Percentiles rank a stretch among this genome's conserved stretches.
phyloP scores from a whole-genome alignment of 2,888 invertebrate species.

The Oxycera nigricornis region DNA sequence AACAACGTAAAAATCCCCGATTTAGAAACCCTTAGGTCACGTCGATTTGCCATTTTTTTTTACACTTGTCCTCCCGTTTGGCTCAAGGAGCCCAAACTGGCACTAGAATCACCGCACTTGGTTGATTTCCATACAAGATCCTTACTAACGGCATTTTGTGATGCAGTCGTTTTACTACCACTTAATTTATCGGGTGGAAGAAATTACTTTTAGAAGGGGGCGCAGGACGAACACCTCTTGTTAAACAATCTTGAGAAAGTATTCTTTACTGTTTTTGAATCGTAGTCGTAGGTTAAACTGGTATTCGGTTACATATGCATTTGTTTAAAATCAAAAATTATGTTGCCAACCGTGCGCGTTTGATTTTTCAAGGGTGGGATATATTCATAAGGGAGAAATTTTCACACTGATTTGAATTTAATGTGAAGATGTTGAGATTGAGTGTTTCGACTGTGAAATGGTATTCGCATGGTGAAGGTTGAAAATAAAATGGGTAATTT shows the following conservation, averaged over 20 bases:
- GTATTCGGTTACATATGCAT: neutral
- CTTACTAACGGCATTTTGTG: neutral
- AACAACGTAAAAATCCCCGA: neutral
- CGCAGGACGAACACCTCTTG: no score
- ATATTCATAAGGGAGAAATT: neutral
- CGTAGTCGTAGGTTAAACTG: neutral
- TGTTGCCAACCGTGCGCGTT: neutral
- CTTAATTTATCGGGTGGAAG: constrained; percentile 42
- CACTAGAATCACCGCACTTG: constrained; percentile 46
- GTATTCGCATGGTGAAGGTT: no score
- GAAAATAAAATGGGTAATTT: no score
- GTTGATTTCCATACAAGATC: constrained; percentile 47
- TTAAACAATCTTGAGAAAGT: neutral
- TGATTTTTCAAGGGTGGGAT: neutral
- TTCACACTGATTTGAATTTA: neutral
- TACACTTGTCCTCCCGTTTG: neutral
- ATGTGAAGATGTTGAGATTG: no score
- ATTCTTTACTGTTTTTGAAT: neutral
- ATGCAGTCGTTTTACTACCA: constrained; percentile 35
- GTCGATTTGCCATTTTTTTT: constrained; percentile 31
- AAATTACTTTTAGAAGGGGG: constrained; percentile 28
- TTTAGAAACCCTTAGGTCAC: neutral
- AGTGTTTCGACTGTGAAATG: no score
- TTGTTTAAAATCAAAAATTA: constrained; percentile 6
- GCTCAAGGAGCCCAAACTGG: constrained; percentile 5